Percentiles rank a stretch among this genome's conserved stretches.
phyloP scores from a whole-genome alignment of 1,140 invertebrate genomes.

The Aphidius ervi region DNA sequence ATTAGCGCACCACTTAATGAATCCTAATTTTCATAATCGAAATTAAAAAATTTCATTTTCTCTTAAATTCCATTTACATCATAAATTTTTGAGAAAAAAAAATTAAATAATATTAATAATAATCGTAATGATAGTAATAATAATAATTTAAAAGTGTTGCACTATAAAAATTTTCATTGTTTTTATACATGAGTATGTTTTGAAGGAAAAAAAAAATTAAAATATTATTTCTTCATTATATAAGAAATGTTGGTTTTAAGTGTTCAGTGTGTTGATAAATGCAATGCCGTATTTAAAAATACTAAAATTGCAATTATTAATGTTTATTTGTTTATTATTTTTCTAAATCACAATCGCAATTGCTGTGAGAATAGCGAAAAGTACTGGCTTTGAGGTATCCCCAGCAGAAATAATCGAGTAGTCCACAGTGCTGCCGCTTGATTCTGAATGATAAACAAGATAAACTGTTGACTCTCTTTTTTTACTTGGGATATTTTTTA shows the following conservation, averaged over 20 bases:
- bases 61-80: no score
- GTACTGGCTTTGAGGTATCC: conserved; percentile 44
- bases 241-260: no score
- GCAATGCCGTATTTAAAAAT: no score
- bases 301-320: not conserved
- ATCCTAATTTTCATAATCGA: conserved; percentile 24
- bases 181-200: not conserved
- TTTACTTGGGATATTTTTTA: not conserved
- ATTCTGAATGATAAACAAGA: conserved; percentile 51
- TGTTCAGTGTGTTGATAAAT: no score
- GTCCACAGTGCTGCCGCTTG: conserved; percentile 42
- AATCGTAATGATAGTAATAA: no score
- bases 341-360: conserved; percentile 44
- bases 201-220: not conserved
- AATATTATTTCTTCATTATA: not conserved
- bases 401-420: conserved; percentile 43
- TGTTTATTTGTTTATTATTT: conserved; percentile 13
- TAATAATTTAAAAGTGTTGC: no score
- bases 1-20: conserved; percentile 23
- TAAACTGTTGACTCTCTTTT: conserved; percentile 33
- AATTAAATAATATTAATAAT: no score
- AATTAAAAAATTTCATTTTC: not conserved
- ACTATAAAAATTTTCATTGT: no score
- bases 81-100: no score
- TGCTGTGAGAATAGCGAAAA: conserved; percentile 46